phyloP scores from a whole-genome alignment of 1,140 invertebrate species.

The Arctopsyche grandis region DNA sequence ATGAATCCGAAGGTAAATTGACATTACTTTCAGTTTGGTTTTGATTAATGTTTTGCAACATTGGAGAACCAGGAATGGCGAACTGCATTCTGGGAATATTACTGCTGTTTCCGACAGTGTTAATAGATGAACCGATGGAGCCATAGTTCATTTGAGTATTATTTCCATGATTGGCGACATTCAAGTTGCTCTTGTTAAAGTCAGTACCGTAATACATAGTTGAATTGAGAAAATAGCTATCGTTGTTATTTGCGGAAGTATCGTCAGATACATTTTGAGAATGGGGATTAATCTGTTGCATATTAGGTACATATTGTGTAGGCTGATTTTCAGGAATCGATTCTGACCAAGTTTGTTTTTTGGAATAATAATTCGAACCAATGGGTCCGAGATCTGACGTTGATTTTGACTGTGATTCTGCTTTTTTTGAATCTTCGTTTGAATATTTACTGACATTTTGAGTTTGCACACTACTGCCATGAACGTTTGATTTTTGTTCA shows the following conservation, averaged over 20 bases:
- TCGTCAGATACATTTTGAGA: constrained; percentile 46
- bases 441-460: constrained; percentile 1
- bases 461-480: background rate
- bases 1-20: background rate
- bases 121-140: constrained; percentile 30
- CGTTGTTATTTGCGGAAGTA: constrained; percentile 40
- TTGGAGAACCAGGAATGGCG: background rate
- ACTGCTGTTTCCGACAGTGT: background rate
- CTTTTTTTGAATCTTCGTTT: constrained; percentile 40
- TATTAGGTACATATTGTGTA: constrained; percentile 21
- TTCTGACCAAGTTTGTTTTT: constrained; percentile 48
- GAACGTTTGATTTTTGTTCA: constrained; percentile 34
- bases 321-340: constrained; percentile 37
- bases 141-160: constrained; percentile 31
- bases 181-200: constrained; percentile 19
- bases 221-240: constrained; percentile 46
- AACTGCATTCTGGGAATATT: constrained; percentile 15
- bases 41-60: background rate
- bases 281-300: constrained; percentile 23
- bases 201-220: constrained; percentile 42
- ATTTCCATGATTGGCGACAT: constrained; percentile 30
- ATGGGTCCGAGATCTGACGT: constrained; percentile 50
- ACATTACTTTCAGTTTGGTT: constrained; percentile 31
- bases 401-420: constrained; percentile 33
- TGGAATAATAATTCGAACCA: constrained; percentile 48